Evolutionary conservation across 2,797 vertebrate genomes (phyloP), one percentile per base, ranked within the genome.

Genomic region (Acanthurus tractus): DNA sequence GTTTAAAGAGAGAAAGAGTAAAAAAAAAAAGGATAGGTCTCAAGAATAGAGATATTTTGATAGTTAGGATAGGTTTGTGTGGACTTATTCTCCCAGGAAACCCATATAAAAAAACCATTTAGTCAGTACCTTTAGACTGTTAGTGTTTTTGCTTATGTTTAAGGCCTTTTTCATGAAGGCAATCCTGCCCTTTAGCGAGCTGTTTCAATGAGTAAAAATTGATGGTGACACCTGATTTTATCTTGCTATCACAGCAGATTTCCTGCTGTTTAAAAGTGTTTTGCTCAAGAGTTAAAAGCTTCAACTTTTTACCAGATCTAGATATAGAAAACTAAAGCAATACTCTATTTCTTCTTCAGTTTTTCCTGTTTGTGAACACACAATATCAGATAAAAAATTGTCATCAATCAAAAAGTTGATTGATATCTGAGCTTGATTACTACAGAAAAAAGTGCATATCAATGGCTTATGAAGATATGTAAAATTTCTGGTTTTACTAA

Each of bases 191-290:
- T 42, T 34, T 7, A 12, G 40, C 44, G 20, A 59, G 4, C 67
- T 49, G 44, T 17, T 9, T 23, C 46, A 23, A 61, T 63, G 12
- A 73, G 46, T 78, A 36, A 62, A n/a, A 70, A 64, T 13, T 67
- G 58, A 79, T 64, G 9, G 8, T 58, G 48, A 70, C 34, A 68
- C 34, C 3, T 34, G 25, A 48, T 62, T 54, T 46, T 17, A 46
- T 29, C 58, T 42, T 55, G 38, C 63, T 70, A 70, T 14, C 36
- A 6, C 42, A 18, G 36, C 23, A 20, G 4, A 45, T 10, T 22
- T 17, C 68, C 44, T 20, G 14, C 18, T 34, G 11, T 36, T 13
- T n/a, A 59, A 34, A 45, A 17, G 13, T 57, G 54, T 63, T 40
- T 18, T n/a, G 13, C 50, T 44, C 49, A 54, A 36, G 6, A 4